These are phyloP conservation scores for Yponomeuta malinellus DNA, from an alignment of 2,888 invertebrate species.

Conservation along the genomic window DNA sequence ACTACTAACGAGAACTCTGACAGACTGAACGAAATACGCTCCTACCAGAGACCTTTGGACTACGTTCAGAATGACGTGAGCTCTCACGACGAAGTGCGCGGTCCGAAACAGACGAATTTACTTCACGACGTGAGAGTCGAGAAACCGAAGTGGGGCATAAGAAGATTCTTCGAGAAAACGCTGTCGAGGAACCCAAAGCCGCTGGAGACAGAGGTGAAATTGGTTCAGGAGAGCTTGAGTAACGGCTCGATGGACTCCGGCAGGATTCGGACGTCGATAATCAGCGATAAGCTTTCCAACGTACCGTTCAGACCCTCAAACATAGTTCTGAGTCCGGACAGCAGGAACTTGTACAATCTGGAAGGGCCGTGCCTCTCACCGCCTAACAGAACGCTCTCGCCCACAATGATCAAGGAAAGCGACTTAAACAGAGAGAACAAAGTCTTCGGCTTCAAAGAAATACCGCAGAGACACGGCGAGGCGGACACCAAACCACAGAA, in stretches of 20 bases:
- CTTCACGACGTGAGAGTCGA: slow-evolving; percentile 52
- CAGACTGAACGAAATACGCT: slow-evolving; percentile 49
- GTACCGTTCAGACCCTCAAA: slow-evolving; percentile 49
- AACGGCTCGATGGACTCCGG: slow-evolving; percentile 29
- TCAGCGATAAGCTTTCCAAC: slow-evolving; percentile 51
- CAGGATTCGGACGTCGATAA: slow-evolving; percentile 44
- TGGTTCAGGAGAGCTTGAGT: slow-evolving; percentile 47
- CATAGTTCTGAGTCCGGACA: slow-evolving; percentile 44
- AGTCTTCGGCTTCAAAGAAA: slow-evolving; percentile 61
- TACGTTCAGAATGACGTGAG: slow-evolving; percentile 85
- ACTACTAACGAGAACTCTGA: slow-evolving; percentile 44
- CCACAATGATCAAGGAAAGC: slow-evolving; percentile 60
- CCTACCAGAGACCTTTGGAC: slow-evolving; percentile 68
- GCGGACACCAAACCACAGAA: slow-evolving; percentile 35
- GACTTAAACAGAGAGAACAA: slow-evolving; percentile 54
- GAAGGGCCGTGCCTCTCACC: slow-evolving; percentile 65
- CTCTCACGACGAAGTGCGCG: slow-evolving; percentile 42
- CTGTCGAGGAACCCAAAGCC: slow-evolving; percentile 41
- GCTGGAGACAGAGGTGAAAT: slow-evolving; percentile 74
- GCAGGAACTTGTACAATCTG: slow-evolving; percentile 36
- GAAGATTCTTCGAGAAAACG: slow-evolving; percentile 58
- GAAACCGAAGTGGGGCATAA: slow-evolving; percentile 60
- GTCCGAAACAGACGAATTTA: slow-evolving; percentile 62
- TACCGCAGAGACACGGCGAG: slow-evolving; percentile 43
- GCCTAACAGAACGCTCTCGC: slow-evolving; percentile 63